Base-by-base conservation (phyloP, 2,888 invertebrate genomes). In the Macrophya annulata region DNA sequence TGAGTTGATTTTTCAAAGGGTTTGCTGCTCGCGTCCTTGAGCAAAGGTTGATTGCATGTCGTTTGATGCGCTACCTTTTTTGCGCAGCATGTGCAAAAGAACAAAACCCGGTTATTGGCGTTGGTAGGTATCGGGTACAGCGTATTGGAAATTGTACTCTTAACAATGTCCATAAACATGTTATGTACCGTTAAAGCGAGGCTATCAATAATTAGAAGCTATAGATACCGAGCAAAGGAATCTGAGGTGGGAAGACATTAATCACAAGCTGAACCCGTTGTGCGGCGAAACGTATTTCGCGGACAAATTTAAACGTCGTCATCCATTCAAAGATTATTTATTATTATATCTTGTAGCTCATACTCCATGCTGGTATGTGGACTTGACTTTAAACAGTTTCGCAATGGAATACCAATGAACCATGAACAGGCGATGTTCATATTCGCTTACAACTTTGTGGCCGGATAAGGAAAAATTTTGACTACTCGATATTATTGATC, bases 281-380 rank as follows among this genome's bases (percentile, higher is more conserved):
- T 77, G 37, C 51, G 77, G 77, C 77, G 10, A 31, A 43, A 77
- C 51, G 51, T 81, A 59, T 81, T 81, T 62, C 21, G 59, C 62
- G 81, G 81, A 81, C 81, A 62, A 81, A 81, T 81, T 62, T 40
- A 81, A 81, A 59, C 81, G 81, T 81, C 81, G 43, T 81, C 81
- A 62, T 81, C 81, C 62, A 51, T 59, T 81, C 37, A n/a, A 43
- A 31, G 43, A 59, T 81, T 81, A 81, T 81, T 81, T 43, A 81
- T 81, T 62, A 81, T 59, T 81, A 59, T 25, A 59, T 43, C 81
- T 15, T 55, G 37, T 17, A 77, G n/a, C 51, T 51, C 17, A 31
- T 77, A 51, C 31, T 25, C n/a, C 17, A 77, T n/a, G 51, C 31
- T n/a, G 51, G 77, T 77, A 55, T 81, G 62, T 25, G 40, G 43